phyloP scores from a whole-genome alignment of 2,888 invertebrate genomes.

The Epinotia ramella region DNA sequence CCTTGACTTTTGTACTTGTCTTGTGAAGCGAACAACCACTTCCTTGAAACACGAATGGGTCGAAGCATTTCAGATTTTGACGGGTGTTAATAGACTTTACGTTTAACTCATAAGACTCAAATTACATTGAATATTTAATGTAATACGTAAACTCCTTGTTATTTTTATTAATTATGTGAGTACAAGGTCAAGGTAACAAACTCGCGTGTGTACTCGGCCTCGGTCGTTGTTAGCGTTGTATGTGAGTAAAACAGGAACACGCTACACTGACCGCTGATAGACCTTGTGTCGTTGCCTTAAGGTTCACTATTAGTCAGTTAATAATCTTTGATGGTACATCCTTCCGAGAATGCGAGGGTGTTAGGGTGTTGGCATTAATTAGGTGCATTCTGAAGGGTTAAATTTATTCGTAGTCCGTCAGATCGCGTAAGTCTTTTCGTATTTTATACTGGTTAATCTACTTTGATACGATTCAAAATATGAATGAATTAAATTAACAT shows the following conservation, averaged over 20 bases:
- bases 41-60: neutral
- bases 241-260: slow-evolving; percentile 3
- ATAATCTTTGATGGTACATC: slow-evolving; percentile 1
- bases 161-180: slow-evolving; percentile 8
- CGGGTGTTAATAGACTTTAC: neutral
- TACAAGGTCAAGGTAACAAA: neutral
- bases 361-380: slow-evolving; percentile 7
- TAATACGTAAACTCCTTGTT: neutral
- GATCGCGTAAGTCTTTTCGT: neutral
- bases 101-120: neutral
- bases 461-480: neutral
- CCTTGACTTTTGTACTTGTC: neutral
- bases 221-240: slow-evolving; percentile 19
- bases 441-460: neutral
- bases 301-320: neutral
- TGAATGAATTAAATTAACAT: neutral
- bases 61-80: neutral
- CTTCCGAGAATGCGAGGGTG: slow-evolving; percentile 20
- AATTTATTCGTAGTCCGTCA: neutral
- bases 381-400: neutral
- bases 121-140: neutral
- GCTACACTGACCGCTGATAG: neutral
- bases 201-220: slow-evolving; percentile 38
- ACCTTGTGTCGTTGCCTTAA: neutral
- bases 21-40: neutral